These are phyloP conservation scores for Synaphobranchus kaupii DNA, from an alignment of 2,797 vertebrate genomes.

Conservation along the genomic window DNA sequence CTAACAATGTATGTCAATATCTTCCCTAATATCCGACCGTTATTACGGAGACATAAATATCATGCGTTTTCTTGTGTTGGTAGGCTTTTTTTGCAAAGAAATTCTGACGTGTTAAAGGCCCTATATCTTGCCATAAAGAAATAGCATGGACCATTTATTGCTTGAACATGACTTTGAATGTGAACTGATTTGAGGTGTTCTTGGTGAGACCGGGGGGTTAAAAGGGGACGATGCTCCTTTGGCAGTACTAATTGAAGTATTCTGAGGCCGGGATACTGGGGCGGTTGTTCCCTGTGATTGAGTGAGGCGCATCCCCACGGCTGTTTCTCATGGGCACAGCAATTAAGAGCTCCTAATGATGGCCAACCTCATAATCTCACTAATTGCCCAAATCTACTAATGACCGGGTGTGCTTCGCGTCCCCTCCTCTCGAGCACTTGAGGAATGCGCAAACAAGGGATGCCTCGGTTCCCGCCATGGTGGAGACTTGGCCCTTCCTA, in stretches of 20 bases:
- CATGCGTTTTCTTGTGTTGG: not conserved
- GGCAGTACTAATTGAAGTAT: conserved; percentile 57
- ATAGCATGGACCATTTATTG: not conserved
- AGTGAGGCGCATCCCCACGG: conserved; percentile 40
- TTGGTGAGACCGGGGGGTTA: conserved; percentile 39
- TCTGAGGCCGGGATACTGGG: conserved; percentile 56
- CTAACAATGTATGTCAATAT: not conserved
- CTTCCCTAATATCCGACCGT: not conserved
- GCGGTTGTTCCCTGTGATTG: conserved; percentile 60
- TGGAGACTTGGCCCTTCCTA: conserved; percentile 24
- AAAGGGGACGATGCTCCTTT: conserved; percentile 45
- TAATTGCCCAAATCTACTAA: conserved; percentile 69
- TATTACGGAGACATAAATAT: not conserved
- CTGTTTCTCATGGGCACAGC: conserved; percentile 58
- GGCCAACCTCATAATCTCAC: conserved; percentile 57
- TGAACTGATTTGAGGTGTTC: not conserved
- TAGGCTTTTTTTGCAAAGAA: not conserved
- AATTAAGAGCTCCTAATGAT: conserved; percentile 67
- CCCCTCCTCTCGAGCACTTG: conserved; percentile 54
- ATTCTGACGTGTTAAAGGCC: not conserved
- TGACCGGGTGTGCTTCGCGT: conserved; percentile 54
- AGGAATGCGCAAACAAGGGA: conserved; percentile 59
- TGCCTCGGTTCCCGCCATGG: conserved; percentile 45
- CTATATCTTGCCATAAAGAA: not conserved
- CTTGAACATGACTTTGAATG: not conserved